A percentile compares a stretch with the other conserved stretches of the same genome.
These are phyloP conservation scores for Polypterus senegalus DNA, from an alignment of 2,113 vertebrate species.

Conservation along the genomic window DNA sequence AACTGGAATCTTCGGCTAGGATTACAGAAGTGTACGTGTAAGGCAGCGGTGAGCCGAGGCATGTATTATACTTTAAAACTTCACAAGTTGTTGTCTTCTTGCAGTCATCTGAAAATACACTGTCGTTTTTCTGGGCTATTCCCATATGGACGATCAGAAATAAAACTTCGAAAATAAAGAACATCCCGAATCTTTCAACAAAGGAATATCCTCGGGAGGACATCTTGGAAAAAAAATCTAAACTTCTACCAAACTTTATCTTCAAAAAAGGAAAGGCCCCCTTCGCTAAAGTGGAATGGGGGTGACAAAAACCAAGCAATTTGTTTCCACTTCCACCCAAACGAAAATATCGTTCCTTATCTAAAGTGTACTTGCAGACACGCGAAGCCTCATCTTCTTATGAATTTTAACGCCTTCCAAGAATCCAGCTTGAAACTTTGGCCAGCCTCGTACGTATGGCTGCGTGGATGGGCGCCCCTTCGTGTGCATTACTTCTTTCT, in stretches of 20 bases:
- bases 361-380: too few relatives aligned
- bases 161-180: conserved; percentile 34
- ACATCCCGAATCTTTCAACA: conserved; percentile 47
- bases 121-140: conserved; percentile 39
- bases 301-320: too few relatives aligned
- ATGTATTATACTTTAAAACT: conserved; percentile 62
- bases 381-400: too few relatives aligned
- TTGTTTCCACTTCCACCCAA: too few relatives aligned
- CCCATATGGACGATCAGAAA: conserved; percentile 26
- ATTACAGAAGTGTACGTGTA: conserved; percentile 76
- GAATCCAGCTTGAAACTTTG: too few relatives aligned
- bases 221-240: conserved; percentile 43
- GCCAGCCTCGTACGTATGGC: too few relatives aligned
- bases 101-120: conserved; percentile 55
- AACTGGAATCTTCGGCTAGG: conserved; percentile 72
- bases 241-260: neutral
- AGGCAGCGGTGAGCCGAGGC: conserved; percentile 73
- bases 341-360: too few relatives aligned
- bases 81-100: conserved; percentile 71
- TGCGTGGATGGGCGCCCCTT: too few relatives aligned
- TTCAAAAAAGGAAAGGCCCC: too few relatives aligned
- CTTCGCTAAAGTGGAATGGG: too few relatives aligned
- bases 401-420: too few relatives aligned
- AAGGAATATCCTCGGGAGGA: conserved; percentile 45
- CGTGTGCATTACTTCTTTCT: too few relatives aligned